A percentile compares a stretch with the other conserved stretches of the same genome.
These are phyloP conservation scores for Tachysurus vachellii DNA, from an alignment of 2,113 vertebrate species.

Conservation along the genomic window DNA sequence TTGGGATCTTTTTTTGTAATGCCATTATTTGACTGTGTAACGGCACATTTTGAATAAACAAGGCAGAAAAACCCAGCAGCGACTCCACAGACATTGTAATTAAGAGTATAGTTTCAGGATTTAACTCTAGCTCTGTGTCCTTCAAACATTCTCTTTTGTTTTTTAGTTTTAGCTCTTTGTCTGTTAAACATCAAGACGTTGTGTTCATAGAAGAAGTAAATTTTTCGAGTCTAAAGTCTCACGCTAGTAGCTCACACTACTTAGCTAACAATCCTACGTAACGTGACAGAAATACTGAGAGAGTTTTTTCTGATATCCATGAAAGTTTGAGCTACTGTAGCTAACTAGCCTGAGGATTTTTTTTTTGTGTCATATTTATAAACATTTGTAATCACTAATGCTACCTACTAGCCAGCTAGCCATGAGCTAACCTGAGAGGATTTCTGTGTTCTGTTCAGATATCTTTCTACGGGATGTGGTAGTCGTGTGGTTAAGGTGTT, in stretches of 20 bases:
- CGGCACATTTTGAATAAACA: not conserved
- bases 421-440: not conserved
- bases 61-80: not conserved
- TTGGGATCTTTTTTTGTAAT: not conserved
- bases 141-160: not conserved
- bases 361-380: not conserved
- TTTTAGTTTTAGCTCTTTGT: not conserved
- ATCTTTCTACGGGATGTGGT: too few species aligned
- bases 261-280: not conserved
- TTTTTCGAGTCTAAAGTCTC: too few species aligned
- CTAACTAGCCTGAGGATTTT: not conserved
- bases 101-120: not conserved
- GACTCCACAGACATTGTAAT: not conserved
- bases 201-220: too few species aligned
- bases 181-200: not conserved
- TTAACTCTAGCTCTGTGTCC: not conserved
- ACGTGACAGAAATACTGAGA: not conserved
- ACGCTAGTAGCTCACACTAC: not conserved
- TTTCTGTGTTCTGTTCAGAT: too few species aligned
- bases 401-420: not conserved
- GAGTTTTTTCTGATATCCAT: not conserved
- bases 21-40: not conserved
- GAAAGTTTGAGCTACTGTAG: not conserved
- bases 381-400: not conserved
- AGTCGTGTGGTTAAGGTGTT: too few species aligned